Evolutionary conservation across 2,888 invertebrate species (phyloP).

Genomic region (Oeneis ivallda): DNA sequence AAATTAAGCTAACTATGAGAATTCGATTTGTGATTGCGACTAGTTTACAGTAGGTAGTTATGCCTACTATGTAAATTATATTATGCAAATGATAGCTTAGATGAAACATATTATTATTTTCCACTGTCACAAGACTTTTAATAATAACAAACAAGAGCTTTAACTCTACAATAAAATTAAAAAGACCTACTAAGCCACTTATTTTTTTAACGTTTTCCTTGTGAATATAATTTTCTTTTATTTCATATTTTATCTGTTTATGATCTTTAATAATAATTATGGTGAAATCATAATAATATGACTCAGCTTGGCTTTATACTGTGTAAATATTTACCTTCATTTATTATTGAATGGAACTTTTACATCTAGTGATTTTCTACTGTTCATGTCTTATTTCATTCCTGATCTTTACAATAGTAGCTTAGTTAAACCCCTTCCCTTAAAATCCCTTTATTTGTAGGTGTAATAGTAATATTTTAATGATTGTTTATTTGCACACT

Average conservation of each 20-base stretch:
- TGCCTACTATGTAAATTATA: slow-evolving; percentile 6
- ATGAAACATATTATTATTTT: slow-evolving; percentile 11
- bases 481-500: not conserved
- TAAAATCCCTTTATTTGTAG: not conserved
- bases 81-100: slow-evolving; percentile 11
- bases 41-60: too few species aligned
- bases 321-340: slow-evolving; percentile 18
- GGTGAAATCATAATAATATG: slow-evolving; percentile 36
- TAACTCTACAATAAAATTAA: not conserved
- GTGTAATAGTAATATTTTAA: not conserved
- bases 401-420: not conserved
- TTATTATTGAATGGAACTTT: not conserved
- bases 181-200: not conserved
- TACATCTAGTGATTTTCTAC: not conserved
- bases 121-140: slow-evolving; percentile 1
- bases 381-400: not conserved
- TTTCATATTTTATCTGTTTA: not conserved
- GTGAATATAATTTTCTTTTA: not conserved
- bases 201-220: not conserved
- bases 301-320: slow-evolving; percentile 27
- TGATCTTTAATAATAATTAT: slow-evolving; percentile 6
- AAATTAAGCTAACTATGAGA: too few species aligned
- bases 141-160: not conserved
- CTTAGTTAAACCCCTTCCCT: not conserved
- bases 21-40: not conserved